A percentile compares a stretch with the other conserved stretches of the same genome.
phyloP scores from a whole-genome alignment of 2,113 vertebrate species.

The Vanacampus margaritifer region DNA sequence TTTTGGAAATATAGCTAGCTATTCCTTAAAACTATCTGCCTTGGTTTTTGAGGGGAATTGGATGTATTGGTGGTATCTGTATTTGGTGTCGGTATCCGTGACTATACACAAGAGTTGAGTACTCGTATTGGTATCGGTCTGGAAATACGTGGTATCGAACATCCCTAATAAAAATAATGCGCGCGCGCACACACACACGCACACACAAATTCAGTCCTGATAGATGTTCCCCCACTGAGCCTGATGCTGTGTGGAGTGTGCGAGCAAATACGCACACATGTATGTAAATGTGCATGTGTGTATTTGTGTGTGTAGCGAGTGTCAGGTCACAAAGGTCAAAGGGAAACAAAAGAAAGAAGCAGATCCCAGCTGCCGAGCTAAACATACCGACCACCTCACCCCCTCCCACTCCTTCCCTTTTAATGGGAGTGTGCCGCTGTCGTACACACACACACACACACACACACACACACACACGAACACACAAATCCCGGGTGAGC shows the following conservation, averaged over 20 bases:
- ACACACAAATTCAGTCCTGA: slow-evolving; percentile 59
- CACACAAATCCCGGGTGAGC: slow-evolving; percentile 32
- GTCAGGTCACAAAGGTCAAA: slow-evolving; percentile 56
- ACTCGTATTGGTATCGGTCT: too few relatives aligned
- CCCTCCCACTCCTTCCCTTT: slow-evolving; percentile 18
- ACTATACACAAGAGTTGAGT: too few relatives aligned
- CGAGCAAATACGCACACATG: slow-evolving; percentile 12
- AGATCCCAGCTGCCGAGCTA: slow-evolving; percentile 71
- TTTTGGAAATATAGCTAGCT: too few relatives aligned
- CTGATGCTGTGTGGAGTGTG: slow-evolving; percentile 21
- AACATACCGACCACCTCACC: slow-evolving; percentile 27
- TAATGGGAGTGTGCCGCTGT: slow-evolving; percentile 53
- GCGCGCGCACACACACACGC: slow-evolving; percentile 20
- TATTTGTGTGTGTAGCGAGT: slow-evolving; percentile 39
- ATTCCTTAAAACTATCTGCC: too few relatives aligned
- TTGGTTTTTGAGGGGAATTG: too few relatives aligned
- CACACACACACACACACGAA: slow-evolving; percentile 9
- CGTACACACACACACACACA: slow-evolving; percentile 46
- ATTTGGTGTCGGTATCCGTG: too few relatives aligned
- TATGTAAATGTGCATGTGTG: slow-evolving; percentile 1
- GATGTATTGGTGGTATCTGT: too few relatives aligned
- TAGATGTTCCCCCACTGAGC: slow-evolving; percentile 44
- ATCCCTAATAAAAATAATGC: too few relatives aligned
- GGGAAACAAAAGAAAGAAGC: slow-evolving; percentile 51
- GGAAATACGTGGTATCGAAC: too few relatives aligned